Conservation (phyloP, 1,140 invertebrate genomes). For the Procambarus virginalis region DNA sequence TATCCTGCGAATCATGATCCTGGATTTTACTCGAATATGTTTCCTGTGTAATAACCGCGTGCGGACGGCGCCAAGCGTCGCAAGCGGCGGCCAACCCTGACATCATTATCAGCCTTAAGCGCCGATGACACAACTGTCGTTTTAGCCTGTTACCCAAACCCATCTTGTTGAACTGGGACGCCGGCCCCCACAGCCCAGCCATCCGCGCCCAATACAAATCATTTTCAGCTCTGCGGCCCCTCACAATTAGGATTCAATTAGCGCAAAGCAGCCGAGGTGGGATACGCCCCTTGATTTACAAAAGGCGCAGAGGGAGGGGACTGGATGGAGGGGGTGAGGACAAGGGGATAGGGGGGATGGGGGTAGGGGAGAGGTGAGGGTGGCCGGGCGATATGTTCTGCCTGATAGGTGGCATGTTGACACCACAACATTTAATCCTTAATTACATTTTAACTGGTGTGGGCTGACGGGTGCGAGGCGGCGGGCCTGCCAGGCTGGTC, state of each 20-base stretch:
- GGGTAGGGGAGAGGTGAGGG: slow-evolving; percentile 1
- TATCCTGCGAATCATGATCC: slow-evolving; percentile 45
- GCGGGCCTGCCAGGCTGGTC: not conserved
- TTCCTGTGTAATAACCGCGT: slow-evolving; percentile 51
- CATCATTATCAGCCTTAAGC: slow-evolving; percentile 51
- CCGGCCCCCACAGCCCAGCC: slow-evolving; percentile 18
- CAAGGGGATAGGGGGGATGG: not conserved
- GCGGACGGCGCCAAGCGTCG: not conserved
- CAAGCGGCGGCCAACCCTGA: slow-evolving; percentile 19
- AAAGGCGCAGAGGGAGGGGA: slow-evolving; percentile 3
- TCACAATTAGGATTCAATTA: slow-evolving; percentile 54
- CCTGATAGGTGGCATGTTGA: slow-evolving; percentile 37
- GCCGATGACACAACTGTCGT: slow-evolving; percentile 50
- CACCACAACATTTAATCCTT: slow-evolving; percentile 37
- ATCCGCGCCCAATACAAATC: slow-evolving; percentile 44
- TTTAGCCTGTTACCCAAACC: slow-evolving; percentile 52
- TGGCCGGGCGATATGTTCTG: slow-evolving; percentile 35
- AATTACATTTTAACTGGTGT: slow-evolving; percentile 13
- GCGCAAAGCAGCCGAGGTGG: slow-evolving; percentile 29
- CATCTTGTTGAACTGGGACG: slow-evolving; percentile 43
- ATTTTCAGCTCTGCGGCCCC: slow-evolving; percentile 49
- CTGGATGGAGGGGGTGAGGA: not conserved
- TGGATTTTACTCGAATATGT: slow-evolving; percentile 49
- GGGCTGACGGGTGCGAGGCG: not conserved
- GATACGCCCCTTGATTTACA: slow-evolving; percentile 48